Evolutionary conservation across 2,113 vertebrate genomes (phyloP), one percentile per base, ranked within the genome.

Genomic region (Dromaius novaehollandiae): DNA sequence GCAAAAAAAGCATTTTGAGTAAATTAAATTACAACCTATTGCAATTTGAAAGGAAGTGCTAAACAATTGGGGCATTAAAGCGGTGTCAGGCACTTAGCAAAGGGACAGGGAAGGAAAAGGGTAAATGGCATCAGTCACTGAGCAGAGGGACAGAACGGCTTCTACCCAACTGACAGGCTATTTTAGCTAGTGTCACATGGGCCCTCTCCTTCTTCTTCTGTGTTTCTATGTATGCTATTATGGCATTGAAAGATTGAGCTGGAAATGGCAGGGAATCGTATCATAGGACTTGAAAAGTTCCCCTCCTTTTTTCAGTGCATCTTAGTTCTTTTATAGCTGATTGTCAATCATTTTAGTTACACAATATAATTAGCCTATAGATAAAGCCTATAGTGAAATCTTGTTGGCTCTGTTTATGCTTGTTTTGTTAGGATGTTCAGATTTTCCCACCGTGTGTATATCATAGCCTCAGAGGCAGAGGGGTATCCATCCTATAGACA

Each of bases 361-460:
- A 4, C 86, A 95, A 93, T 17, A 16, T 82, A 76, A 74, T 92
- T 91, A 85, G 55, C 48, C 34, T 56, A 24, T 34, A 74, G 81
- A 85, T 82, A 87, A 85, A 93, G 77, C 73, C 81, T 76, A 18
- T 40, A 95, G 74, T 50, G 50, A 92, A 95, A 89, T 93, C 78
- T 82, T 36, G 13, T 66, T 89, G 83, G 15, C 77, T 95, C 12
- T 93, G 89, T 95, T 93, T 80, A 69, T 95, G 86, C 94, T 92
- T 82, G 75, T 69, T 90, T 71, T 25, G 10, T 85, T 53, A 73
- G 44, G 65, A 63, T 48, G 12, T 46, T 94, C 63, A 46, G 84
- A 55, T 79, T 75, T 86, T 61, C 8, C 32, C 64, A 86, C 79
- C 9, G 5, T 80, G 44, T 68, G 55, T 89, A 36, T 69, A 34